A percentile compares a stretch with the other conserved stretches of the same genome.
Conservation (phyloP, 2,113 vertebrate genomes). For the Anthoscopus minutus region DNA sequence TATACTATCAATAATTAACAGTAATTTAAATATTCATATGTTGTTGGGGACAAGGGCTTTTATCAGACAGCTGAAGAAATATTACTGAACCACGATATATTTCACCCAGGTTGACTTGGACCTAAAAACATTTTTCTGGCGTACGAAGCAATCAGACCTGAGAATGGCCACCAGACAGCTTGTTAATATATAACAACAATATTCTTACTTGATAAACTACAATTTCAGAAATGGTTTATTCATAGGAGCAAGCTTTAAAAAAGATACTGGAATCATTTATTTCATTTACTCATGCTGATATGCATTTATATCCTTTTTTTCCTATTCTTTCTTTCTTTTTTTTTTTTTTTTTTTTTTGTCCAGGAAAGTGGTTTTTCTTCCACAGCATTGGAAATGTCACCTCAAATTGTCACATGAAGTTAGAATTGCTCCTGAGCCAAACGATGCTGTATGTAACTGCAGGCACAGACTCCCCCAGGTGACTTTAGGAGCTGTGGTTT, state of each 20-base stretch:
- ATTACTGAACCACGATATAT: constrained; percentile 50
- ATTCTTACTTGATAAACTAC: constrained; percentile 54
- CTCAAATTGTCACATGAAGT: neutral
- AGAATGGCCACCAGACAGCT: constrained; percentile 54
- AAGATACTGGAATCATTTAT: constrained; percentile 62
- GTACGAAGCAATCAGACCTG: constrained; percentile 2
- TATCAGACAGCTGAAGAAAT: constrained; percentile 68
- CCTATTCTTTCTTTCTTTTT: neutral
- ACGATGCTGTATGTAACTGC: neutral
- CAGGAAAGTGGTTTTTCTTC: constrained; percentile 11
- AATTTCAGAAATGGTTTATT: constrained; percentile 56
- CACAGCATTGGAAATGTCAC: constrained; percentile 12
- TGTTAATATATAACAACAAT: constrained; percentile 64
- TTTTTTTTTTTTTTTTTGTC: neutral
- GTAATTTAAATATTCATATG: constrained; percentile 86
- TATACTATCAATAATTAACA: constrained; percentile 79
- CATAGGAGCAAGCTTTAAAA: constrained; percentile 42
- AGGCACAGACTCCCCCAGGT: neutral
- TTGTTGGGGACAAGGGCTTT: constrained; percentile 80
- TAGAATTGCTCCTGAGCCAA: constrained; percentile 25
- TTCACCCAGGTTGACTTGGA: constrained; percentile 60
- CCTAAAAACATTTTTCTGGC: constrained; percentile 56
- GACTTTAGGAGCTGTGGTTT: neutral
- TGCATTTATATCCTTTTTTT: neutral
- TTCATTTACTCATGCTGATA: constrained; percentile 67